Conservation (phyloP, 2,797 vertebrate species). For the Monodelphis domestica region DNA sequence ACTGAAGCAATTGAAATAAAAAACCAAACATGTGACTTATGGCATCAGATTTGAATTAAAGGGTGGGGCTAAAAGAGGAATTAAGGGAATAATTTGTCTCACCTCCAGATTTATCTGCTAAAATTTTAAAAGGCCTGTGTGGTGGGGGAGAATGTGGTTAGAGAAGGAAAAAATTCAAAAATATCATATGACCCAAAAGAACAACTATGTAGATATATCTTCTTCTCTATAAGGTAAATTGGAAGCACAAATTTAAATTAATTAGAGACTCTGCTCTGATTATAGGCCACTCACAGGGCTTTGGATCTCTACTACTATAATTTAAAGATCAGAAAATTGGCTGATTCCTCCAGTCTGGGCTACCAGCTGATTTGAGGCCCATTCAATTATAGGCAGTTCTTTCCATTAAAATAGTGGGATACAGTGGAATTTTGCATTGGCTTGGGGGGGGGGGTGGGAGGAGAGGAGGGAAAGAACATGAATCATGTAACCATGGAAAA, state of each 20-base stretch:
- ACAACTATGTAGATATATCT: neutral
- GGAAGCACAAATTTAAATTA: neutral
- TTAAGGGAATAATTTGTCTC: neutral
- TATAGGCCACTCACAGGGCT: neutral
- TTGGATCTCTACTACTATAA: neutral
- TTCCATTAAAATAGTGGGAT: neutral
- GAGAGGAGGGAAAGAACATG: too few species aligned
- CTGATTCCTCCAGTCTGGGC: neutral
- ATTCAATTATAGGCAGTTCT: neutral
- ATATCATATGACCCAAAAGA: neutral
- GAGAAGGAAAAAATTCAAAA: neutral
- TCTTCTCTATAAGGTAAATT: neutral
- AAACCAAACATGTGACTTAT: neutral
- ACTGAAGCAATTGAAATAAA: neutral
- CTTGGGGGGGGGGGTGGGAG: too few species aligned
- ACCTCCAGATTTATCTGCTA: neutral
- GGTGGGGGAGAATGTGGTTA: neutral
- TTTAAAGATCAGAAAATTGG: neutral
- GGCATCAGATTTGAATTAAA: neutral
- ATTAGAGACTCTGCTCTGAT: neutral
- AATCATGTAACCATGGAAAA: too few species aligned
- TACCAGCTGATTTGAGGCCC: neutral
- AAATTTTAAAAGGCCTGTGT: neutral
- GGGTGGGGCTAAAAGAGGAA: neutral
- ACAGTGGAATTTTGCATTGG: too few species aligned